phyloP scores from a whole-genome alignment of 2,113 vertebrate genomes.

The Pantherophis guttatus region DNA sequence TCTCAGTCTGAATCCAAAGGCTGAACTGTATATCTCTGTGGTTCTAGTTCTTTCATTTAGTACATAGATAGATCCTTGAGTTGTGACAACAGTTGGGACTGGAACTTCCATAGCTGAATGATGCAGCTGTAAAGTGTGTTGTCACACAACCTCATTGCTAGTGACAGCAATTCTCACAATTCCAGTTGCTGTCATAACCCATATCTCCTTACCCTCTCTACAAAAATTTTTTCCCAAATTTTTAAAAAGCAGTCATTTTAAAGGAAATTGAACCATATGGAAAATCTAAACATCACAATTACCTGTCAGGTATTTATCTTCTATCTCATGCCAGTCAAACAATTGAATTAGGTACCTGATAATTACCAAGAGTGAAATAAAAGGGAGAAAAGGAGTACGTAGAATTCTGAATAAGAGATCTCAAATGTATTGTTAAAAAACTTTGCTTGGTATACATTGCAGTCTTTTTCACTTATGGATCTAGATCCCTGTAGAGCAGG shows the following conservation, averaged over 20 bases:
- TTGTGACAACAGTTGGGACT: too few relatives aligned
- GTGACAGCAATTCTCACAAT: too few relatives aligned
- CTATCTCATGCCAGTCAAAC: background rate
- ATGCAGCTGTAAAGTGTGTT: too few relatives aligned
- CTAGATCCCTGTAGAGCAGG: background rate
- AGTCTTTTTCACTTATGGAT: background rate
- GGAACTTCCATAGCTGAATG: too few relatives aligned
- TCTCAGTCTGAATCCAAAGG: background rate
- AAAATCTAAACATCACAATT: background rate
- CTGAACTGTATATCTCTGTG: background rate
- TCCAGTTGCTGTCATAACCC: too few relatives aligned
- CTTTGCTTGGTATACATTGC: background rate
- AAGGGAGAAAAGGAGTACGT: too few relatives aligned
- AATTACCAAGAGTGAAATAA: too few relatives aligned
- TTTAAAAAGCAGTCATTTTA: background rate
- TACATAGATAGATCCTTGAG: too few relatives aligned
- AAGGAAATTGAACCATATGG: background rate
- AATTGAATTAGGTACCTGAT: background rate
- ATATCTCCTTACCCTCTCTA: background rate
- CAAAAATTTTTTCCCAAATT: background rate
- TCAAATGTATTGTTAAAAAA: background rate
- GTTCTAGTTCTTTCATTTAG: background rate
- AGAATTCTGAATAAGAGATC: background rate
- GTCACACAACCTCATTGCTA: too few relatives aligned
- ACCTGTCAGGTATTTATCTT: background rate